Percentiles rank a stretch among this genome's conserved stretches.
phyloP scores from a whole-genome alignment of 2,888 invertebrate species.

The Torymus auratus region DNA sequence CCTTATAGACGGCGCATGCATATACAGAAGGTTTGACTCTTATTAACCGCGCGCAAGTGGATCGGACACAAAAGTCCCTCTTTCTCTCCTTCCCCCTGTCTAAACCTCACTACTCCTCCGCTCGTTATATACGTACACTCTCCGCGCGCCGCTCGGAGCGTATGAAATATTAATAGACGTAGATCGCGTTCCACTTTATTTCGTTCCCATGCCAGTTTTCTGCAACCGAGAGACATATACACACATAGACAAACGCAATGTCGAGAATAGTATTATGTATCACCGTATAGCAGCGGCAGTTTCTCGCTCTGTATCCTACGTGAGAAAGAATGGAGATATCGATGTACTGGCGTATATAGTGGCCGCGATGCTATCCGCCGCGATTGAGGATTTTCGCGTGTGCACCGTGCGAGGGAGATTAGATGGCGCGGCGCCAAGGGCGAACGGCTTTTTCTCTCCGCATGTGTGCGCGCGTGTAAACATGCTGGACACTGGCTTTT shows the following conservation, averaged over 20 bases:
- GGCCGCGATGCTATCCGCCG: too few species aligned
- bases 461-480: background rate
- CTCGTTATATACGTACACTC: constrained; percentile 13
- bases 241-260: too few species aligned
- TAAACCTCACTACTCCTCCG: too few species aligned
- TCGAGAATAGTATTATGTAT: constrained; percentile 4
- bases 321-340: constrained; percentile 1
- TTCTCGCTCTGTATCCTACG: background rate
- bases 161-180: constrained; percentile 66
- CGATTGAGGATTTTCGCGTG: background rate
- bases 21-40: too few species aligned
- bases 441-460: constrained; percentile 18
- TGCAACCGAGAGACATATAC: too few species aligned
- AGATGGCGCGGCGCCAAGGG: constrained; percentile 46
- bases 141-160: constrained; percentile 51
- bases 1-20: too few species aligned
- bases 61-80: too few species aligned
- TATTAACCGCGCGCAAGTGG: too few species aligned
- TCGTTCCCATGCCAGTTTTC: constrained; percentile 63
- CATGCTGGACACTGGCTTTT: constrained; percentile 8
- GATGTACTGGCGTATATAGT: background rate
- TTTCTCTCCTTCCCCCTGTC: constrained; percentile 1
- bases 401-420: constrained; percentile 24
- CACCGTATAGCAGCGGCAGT: background rate
- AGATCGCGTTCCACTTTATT: constrained; percentile 63